Percentiles rank a stretch among this genome's conserved stretches.
Evolutionary conservation across 2,888 invertebrate species (phyloP).

Genomic region (Scaptomyza reducta): DNA sequence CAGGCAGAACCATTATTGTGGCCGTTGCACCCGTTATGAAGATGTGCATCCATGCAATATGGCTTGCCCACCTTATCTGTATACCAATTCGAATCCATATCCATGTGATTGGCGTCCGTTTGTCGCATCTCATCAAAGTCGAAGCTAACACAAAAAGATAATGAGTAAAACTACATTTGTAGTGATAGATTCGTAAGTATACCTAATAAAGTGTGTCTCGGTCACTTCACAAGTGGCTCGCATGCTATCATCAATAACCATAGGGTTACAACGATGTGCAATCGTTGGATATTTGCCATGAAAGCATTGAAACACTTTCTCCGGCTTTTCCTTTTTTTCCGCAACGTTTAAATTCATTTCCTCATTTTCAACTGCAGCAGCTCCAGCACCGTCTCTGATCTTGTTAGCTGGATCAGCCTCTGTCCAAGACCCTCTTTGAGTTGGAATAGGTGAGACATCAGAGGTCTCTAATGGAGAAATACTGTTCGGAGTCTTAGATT

Average conservation of each 20-base stretch:
- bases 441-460: not conserved
- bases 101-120: not conserved
- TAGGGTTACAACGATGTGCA: not conserved
- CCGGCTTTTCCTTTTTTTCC: not conserved
- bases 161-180: not conserved
- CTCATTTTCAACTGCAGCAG: not conserved
- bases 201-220: constrained; percentile 62
- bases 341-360: not conserved
- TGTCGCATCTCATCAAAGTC: not conserved
- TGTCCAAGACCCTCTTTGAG: not conserved
- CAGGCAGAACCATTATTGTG: not conserved
- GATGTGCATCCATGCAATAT: constrained; percentile 3
- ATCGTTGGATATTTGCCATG: constrained; percentile 30
- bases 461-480: too few relatives aligned
- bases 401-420: not conserved
- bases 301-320: constrained; percentile 23
- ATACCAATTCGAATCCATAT: constrained; percentile 1
- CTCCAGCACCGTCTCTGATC: not conserved
- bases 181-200: not conserved
- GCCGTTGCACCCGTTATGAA: not conserved
- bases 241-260: constrained; percentile 11
- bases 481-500: not conserved
- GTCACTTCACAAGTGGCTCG: constrained; percentile 57
- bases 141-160: constrained; percentile 6
- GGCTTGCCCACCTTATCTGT: not conserved